Evolutionary conservation across 1,140 invertebrate genomes (phyloP).

Genomic region (Brachionus calyciflorus): DNA sequence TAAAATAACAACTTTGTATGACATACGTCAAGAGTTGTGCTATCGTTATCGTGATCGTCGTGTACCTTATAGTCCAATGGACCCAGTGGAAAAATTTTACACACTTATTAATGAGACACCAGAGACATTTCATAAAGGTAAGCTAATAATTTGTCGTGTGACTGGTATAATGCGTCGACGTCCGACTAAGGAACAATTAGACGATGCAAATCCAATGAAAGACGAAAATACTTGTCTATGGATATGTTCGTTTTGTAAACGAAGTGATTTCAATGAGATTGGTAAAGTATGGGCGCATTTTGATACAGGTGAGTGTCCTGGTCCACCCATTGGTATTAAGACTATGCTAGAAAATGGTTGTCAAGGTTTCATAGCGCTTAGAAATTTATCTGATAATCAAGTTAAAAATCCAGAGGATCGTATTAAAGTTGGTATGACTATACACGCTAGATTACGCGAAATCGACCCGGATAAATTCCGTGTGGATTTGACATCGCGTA

Average conservation of each 20-base stretch:
- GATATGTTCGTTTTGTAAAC: constrained; percentile 92
- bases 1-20: constrained; percentile 93
- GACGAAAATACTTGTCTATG: constrained; percentile 89
- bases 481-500: constrained; percentile 87
- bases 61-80: constrained; percentile 73
- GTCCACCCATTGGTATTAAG: constrained; percentile 85
- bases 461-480: constrained; percentile 91
- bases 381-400: constrained; percentile 88
- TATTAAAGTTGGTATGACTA: constrained; percentile 77
- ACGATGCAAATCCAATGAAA: constrained; percentile 87
- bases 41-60: constrained; percentile 90
- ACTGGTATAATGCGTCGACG: constrained; percentile 70
- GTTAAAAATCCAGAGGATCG: constrained; percentile 88
- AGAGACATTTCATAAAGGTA: constrained; percentile 87
- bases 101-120: constrained; percentile 93
- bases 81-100: constrained; percentile 83
- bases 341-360: constrained; percentile 88
- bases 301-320: constrained; percentile 88
- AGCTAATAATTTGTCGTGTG: constrained; percentile 61
- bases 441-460: constrained; percentile 89
- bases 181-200: constrained; percentile 84
- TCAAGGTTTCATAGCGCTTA: constrained; percentile 87
- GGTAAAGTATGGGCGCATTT: constrained; percentile 89
- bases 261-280: constrained; percentile 40
- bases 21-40: constrained; percentile 91